phyloP scores from a whole-genome alignment of 2,113 vertebrate species.

The Tinamus guttatus region DNA sequence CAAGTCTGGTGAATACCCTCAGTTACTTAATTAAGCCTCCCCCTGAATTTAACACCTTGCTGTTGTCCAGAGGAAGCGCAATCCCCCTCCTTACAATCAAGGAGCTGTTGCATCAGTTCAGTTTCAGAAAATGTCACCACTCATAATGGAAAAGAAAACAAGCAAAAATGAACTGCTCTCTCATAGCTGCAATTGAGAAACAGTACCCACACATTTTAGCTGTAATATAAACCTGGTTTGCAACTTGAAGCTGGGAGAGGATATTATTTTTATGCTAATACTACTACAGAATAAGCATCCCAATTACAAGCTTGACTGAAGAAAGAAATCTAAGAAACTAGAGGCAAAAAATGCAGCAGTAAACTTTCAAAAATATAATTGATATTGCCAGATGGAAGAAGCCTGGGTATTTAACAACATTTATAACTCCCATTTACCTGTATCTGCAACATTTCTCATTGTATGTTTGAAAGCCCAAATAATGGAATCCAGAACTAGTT shows the following conservation, averaged over 20 bases:
- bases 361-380: not conserved
- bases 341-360: not conserved
- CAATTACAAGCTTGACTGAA: not conserved
- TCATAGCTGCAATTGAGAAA: not conserved
- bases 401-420: not conserved
- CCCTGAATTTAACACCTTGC: not conserved
- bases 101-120: not conserved
- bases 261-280: not conserved
- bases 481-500: conserved; percentile 98
- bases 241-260: not conserved
- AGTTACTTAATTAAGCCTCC: not conserved
- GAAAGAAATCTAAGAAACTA: no score
- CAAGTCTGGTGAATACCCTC: not conserved
- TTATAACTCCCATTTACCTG: conserved; percentile 79
- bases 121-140: not conserved
- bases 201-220: not conserved
- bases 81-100: not conserved
- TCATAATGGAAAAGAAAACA: not conserved
- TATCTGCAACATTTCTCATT: conserved; percentile 99
- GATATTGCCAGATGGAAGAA: not conserved
- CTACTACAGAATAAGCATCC: not conserved
- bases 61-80: not conserved
- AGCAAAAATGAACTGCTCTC: not conserved
- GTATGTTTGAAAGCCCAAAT: conserved; percentile 99
- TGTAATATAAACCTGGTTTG: not conserved